A percentile compares a stretch with the other conserved stretches of the same genome.
Evolutionary conservation across 2,113 vertebrate species (phyloP).

Genomic region (Pipra filicauda): DNA sequence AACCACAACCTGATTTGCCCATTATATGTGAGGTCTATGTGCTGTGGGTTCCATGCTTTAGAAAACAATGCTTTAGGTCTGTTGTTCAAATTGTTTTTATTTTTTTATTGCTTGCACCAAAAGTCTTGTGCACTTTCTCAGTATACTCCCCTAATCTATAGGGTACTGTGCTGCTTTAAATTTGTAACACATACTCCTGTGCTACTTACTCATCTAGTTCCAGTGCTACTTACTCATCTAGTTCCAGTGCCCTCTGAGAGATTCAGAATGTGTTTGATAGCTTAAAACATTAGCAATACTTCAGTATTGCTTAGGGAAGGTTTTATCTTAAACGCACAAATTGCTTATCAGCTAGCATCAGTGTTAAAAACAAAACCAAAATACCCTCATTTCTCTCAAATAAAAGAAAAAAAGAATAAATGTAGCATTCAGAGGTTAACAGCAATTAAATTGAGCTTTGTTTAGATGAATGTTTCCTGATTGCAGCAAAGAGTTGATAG

Average conservation of each 20-base stretch:
- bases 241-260: background rate
- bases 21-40: background rate
- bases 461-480: background rate
- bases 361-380: background rate
- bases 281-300: background rate
- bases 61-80: background rate
- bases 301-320: background rate
- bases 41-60: background rate
- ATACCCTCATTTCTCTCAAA: background rate
- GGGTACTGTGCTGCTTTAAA: background rate
- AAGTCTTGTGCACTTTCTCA: background rate
- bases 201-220: background rate
- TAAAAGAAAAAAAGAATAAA: background rate
- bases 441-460: background rate
- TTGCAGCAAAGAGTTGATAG: background rate
- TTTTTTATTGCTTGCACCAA: background rate
- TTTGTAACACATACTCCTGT: background rate
- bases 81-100: background rate
- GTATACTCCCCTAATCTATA: background rate
- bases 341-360: background rate
- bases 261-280: background rate
- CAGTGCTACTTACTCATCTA: background rate
- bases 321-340: background rate
- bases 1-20: background rate
- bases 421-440: background rate